Conservation (phyloP, 2,797 vertebrate species). For the Pipistrellus pygmaeus region DNA sequence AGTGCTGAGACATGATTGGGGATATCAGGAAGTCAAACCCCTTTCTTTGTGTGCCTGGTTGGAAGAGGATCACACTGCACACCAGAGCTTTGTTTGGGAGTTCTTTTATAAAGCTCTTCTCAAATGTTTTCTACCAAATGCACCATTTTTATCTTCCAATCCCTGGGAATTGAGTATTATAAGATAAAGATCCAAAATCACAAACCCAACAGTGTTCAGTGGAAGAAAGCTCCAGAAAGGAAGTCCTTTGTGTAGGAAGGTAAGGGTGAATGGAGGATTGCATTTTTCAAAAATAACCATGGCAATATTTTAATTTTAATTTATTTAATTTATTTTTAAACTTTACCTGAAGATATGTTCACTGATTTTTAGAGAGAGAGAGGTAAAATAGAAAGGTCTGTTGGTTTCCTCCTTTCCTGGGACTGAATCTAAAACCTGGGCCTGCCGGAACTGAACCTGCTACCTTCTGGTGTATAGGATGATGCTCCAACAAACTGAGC, state of each 20-base stretch:
- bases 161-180: not conserved
- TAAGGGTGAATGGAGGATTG: not conserved
- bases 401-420: not conserved
- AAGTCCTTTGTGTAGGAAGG: not conserved
- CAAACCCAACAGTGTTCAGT: not conserved
- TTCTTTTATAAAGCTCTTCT: constrained; percentile 36
- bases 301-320: not conserved
- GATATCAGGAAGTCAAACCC: not conserved
- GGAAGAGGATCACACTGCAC: not conserved
- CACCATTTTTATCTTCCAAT: not conserved
- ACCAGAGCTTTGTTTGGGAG: not conserved
- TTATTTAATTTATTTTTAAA: not conserved
- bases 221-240: not conserved
- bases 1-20: not conserved
- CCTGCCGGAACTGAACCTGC: not conserved
- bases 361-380: not conserved
- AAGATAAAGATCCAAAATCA: not conserved
- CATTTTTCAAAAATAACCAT: not conserved
- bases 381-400: not conserved
- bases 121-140: not conserved
- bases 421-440: not conserved
- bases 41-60: not conserved
- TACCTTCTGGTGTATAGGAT: not conserved
- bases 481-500: not conserved
- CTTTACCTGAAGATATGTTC: not conserved